phyloP scores from a whole-genome alignment of 2,888 invertebrate genomes.

The Cheilosia scutellata region DNA sequence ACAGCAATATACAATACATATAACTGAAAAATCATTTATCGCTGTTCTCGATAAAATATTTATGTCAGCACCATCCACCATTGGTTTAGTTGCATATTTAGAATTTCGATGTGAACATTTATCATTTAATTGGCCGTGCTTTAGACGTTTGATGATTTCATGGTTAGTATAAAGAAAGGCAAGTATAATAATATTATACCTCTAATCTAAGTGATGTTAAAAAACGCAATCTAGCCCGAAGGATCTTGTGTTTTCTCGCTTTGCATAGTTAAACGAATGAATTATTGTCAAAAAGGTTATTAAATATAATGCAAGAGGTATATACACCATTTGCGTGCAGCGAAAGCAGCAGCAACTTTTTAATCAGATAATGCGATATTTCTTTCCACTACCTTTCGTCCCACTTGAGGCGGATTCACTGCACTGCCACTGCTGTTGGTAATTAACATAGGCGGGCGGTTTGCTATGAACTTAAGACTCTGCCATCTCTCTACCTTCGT shows the following conservation, averaged over 20 bases:
- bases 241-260: slow-evolving; percentile 61
- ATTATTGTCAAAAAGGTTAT: slow-evolving; percentile 66
- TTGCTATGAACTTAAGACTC: slow-evolving; percentile 55
- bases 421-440: slow-evolving; percentile 20
- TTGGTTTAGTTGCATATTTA: slow-evolving; percentile 43
- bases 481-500: slow-evolving; percentile 34
- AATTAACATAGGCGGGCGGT: slow-evolving; percentile 76
- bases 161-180: slow-evolving; percentile 14
- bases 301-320: slow-evolving; percentile 58
- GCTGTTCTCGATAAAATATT: slow-evolving; percentile 2
- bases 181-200: slow-evolving; percentile 31
- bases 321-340: slow-evolving; percentile 39
- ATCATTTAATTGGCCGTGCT: not conserved
- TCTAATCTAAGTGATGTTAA: slow-evolving; percentile 5
- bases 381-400: slow-evolving; percentile 44
- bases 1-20: not conserved
- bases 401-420: slow-evolving; percentile 18
- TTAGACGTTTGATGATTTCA: not conserved
- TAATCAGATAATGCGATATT: slow-evolving; percentile 66
- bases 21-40: slow-evolving; percentile 21
- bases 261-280: slow-evolving; percentile 65
- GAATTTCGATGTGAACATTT: slow-evolving; percentile 16
- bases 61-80: slow-evolving; percentile 3
- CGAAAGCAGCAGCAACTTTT: slow-evolving; percentile 50
- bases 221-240: slow-evolving; percentile 46